A percentile compares a stretch with the other conserved stretches of the same genome.
Evolutionary conservation across 1,140 invertebrate species (phyloP).

Genomic region (Achatina immaculata): DNA sequence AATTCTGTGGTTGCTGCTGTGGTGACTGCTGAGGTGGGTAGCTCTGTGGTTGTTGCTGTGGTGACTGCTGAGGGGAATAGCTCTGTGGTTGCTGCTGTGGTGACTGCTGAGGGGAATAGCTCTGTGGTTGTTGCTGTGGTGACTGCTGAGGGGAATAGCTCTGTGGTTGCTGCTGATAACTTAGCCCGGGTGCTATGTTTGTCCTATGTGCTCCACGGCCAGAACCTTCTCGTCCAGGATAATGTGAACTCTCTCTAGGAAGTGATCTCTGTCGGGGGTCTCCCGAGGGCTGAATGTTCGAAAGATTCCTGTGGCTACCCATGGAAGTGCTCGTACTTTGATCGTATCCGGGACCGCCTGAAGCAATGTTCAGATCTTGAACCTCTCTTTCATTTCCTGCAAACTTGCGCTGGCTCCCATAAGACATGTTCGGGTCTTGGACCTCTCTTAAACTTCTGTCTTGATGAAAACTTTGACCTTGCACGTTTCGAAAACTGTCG

Average conservation of each 20-base stretch:
- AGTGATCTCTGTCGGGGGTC: background rate
- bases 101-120: too few species aligned
- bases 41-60: background rate
- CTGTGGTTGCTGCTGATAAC: background rate
- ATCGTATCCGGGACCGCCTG: background rate
- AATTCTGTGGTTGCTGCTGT: background rate
- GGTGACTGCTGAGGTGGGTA: background rate
- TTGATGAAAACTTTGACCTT: background rate
- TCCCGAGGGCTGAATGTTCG: too few species aligned
- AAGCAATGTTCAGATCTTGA: background rate
- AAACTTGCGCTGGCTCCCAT: background rate
- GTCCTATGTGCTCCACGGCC: background rate
- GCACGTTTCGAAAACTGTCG: background rate
- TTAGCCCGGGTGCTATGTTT: background rate
- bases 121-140: too few species aligned
- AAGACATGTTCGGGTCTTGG: background rate
- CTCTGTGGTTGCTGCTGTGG: background rate
- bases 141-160: background rate
- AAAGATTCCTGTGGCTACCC: background rate
- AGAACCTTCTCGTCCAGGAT: background rate
- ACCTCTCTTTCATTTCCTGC: background rate
- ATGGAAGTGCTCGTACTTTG: background rate
- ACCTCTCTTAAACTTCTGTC: background rate
- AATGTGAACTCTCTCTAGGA: background rate
- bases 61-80: background rate